phyloP scores from a whole-genome alignment of 2,797 vertebrate genomes.

The Phrynocephalus forsythii region DNA sequence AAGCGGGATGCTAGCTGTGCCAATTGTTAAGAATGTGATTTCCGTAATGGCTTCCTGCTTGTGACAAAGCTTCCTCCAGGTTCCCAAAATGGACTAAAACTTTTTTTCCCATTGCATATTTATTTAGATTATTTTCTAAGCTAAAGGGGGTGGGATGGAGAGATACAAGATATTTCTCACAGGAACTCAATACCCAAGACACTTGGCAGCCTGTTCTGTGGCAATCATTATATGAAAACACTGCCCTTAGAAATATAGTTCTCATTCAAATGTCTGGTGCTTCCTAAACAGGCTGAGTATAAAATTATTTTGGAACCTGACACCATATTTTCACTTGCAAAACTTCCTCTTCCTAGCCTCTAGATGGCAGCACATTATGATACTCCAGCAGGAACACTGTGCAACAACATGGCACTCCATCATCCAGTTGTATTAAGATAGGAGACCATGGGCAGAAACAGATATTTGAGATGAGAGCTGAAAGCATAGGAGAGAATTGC shows the following conservation, averaged over 20 bases:
- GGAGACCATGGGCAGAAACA: no score
- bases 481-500: no score
- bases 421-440: not conserved
- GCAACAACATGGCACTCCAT: not conserved
- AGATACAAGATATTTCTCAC: not conserved
- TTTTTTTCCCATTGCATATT: not conserved
- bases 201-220: not conserved
- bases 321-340: not conserved
- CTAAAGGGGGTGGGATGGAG: not conserved
- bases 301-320: not conserved
- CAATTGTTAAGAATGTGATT: slow-evolving; percentile 3
- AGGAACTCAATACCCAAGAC: not conserved
- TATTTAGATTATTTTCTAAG: slow-evolving; percentile 6
- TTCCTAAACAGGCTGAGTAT: not conserved
- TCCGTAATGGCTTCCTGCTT: slow-evolving; percentile 19
- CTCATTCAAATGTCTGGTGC: not conserved
- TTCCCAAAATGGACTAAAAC: slow-evolving; percentile 38
- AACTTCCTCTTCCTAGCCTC: not conserved
- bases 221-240: not conserved
- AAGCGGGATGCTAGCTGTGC: not conserved
- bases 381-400: not conserved
- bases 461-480: no score
- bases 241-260: not conserved
- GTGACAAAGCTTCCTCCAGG: slow-evolving; percentile 22
- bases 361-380: not conserved